A percentile compares a stretch with the other conserved stretches of the same genome.
Conservation (phyloP, 2,888 invertebrate species). For the Pocota personata region DNA sequence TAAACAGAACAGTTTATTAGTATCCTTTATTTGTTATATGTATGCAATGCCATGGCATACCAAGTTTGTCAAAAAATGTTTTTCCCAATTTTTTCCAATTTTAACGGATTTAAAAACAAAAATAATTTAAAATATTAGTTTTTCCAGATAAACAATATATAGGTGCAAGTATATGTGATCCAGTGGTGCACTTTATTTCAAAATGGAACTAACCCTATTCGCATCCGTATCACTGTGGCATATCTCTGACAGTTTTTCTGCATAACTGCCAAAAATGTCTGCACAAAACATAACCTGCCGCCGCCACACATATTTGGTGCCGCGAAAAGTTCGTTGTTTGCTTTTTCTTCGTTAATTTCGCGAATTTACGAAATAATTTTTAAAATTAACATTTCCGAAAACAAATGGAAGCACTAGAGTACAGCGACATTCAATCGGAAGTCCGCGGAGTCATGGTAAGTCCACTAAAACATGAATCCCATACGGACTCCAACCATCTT, state of each 20-base stretch:
- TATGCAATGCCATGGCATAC: too few species aligned
- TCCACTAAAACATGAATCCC: constrained; percentile 51
- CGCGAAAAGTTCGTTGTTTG: constrained; percentile 13
- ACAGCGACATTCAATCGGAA: constrained; percentile 92
- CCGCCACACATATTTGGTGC: not conserved
- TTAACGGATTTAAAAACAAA: too few species aligned
- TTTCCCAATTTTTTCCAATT: too few species aligned
- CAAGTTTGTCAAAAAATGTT: too few species aligned
- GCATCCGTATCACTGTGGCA: not conserved
- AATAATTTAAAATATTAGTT: too few species aligned
- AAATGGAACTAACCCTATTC: too few species aligned
- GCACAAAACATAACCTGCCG: constrained; percentile 17
- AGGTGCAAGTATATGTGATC: too few species aligned
- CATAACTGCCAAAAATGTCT: constrained; percentile 9
- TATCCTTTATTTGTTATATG: too few species aligned
- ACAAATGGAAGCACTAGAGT: constrained; percentile 92
- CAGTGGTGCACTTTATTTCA: too few species aligned
- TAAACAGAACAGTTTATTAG: too few species aligned
- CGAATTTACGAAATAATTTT: not conserved
- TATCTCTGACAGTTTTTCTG: not conserved
- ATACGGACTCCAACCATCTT: not conserved
- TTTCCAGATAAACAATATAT: too few species aligned
- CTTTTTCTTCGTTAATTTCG: not conserved
- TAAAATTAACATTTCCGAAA: not conserved
- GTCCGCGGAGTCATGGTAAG: constrained; percentile 94